Evolutionary conservation across 2,797 vertebrate species (phyloP).

Genomic region (Lepus townsendii): DNA sequence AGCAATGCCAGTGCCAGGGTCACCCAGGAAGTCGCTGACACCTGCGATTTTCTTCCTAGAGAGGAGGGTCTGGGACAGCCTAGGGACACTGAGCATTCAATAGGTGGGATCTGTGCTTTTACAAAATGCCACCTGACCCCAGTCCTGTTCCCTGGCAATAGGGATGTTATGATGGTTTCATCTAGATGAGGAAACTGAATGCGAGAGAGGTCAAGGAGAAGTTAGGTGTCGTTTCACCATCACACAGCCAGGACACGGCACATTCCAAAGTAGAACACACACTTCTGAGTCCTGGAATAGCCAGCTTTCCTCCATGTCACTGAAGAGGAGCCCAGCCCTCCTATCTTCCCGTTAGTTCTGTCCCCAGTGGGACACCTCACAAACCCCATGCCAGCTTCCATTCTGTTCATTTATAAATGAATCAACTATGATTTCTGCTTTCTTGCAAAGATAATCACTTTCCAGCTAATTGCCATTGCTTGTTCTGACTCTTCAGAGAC

Average conservation of each 20-base stretch:
- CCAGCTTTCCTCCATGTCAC: background rate
- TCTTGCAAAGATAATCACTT: constrained; percentile 43
- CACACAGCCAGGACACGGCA: background rate
- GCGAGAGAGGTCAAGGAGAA: constrained; percentile 11
- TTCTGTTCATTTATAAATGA: background rate
- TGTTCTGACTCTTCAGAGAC: constrained; percentile 89
- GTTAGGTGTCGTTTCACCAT: constrained; percentile 16
- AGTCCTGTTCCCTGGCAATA: background rate
- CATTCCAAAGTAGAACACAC: background rate
- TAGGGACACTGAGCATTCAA: background rate
- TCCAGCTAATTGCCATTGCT: constrained; percentile 71
- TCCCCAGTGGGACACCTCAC: background rate
- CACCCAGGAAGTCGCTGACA: background rate
- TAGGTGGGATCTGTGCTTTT: background rate
- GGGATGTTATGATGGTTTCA: background rate
- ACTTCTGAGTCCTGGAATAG: background rate
- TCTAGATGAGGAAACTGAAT: constrained; percentile 11
- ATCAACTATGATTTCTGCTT: background rate
- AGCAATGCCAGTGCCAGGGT: background rate
- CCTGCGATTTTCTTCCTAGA: background rate
- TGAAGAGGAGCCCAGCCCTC: background rate
- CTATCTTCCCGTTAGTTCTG: background rate
- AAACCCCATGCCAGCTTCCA: background rate
- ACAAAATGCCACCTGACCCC: background rate
- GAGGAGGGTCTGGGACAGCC: background rate